Conservation (phyloP, 2,113 vertebrate genomes). For the Garra rufa region DNA sequence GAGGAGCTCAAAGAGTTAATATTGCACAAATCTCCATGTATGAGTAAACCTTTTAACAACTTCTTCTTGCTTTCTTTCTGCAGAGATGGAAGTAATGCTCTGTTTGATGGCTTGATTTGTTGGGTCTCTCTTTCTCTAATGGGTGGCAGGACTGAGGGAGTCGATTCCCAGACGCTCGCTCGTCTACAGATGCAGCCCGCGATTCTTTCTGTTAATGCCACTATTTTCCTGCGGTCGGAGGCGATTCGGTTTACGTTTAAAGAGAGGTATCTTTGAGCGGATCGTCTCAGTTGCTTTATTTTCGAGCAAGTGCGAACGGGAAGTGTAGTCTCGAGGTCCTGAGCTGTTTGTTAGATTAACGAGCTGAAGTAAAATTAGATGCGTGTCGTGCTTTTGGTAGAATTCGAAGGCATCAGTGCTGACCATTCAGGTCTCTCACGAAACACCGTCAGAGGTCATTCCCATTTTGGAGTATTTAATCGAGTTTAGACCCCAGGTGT, state of each 20-base stretch:
- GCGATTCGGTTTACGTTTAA: not conserved
- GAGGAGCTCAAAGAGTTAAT: constrained; percentile 21
- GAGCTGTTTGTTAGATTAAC: constrained; percentile 14
- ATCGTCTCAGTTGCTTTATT: constrained; percentile 22
- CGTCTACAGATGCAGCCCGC: not conserved
- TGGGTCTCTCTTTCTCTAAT: constrained; percentile 27
- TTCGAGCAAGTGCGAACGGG: constrained; percentile 1
- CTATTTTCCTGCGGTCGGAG: not conserved
- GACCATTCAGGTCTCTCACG: constrained; percentile 63
- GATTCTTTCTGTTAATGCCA: not conserved
- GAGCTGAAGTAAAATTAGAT: constrained; percentile 31
- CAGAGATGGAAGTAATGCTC: constrained; percentile 1
- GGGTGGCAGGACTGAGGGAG: not conserved
- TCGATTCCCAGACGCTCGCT: not conserved
- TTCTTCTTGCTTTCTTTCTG: constrained; percentile 11
- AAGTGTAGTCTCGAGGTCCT: constrained; percentile 21
- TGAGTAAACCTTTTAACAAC: not conserved
- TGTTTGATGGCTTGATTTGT: constrained; percentile 1
- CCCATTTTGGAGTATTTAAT: constrained; percentile 66
- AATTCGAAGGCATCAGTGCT: constrained; percentile 32
- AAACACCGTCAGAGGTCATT: constrained; percentile 60
- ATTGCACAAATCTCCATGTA: constrained; percentile 38
- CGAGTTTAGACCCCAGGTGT: constrained; percentile 64
- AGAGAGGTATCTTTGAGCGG: not conserved
- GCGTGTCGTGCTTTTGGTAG: constrained; percentile 34